These are phyloP conservation scores for Leucopsar rothschildi DNA, from an alignment of 2,113 vertebrate genomes.

Conservation along the genomic window DNA sequence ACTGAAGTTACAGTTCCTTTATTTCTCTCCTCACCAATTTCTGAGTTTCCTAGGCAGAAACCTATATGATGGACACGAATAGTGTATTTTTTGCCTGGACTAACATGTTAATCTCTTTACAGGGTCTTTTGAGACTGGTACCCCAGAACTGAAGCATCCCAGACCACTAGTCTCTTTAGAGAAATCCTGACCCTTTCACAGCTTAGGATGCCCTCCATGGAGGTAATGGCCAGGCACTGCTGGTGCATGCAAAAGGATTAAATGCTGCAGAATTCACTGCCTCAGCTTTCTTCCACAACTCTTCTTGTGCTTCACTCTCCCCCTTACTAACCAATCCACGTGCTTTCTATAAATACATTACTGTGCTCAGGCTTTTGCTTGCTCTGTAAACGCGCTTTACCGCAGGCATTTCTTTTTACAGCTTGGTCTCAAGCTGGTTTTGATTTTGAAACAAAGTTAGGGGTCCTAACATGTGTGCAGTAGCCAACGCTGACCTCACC, in stretches of 20 bases:
- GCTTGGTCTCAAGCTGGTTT: background rate
- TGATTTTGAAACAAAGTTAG: background rate
- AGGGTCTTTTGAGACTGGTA: background rate
- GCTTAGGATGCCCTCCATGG: background rate
- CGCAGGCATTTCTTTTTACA: conserved; percentile 22
- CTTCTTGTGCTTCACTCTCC: background rate
- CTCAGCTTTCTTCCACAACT: background rate
- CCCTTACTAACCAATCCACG: background rate
- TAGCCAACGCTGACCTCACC: conserved; percentile 12
- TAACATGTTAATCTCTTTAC: background rate
- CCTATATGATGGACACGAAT: accelerated
- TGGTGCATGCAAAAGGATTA: background rate
- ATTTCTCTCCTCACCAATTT: background rate
- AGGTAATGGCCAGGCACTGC: background rate
- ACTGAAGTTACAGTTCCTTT: background rate
- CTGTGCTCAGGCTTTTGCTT: background rate
- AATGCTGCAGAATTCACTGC: background rate
- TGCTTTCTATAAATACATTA: conserved; percentile 51
- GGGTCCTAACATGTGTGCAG: background rate
- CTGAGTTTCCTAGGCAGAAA: background rate
- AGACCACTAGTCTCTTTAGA: background rate
- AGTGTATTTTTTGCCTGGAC: background rate
- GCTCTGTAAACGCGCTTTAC: conserved; percentile 17
- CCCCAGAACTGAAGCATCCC: background rate
- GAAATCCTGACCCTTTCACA: background rate